Base-by-base conservation (phyloP, 2,113 vertebrate genomes). In the Ophiodon elongatus region DNA sequence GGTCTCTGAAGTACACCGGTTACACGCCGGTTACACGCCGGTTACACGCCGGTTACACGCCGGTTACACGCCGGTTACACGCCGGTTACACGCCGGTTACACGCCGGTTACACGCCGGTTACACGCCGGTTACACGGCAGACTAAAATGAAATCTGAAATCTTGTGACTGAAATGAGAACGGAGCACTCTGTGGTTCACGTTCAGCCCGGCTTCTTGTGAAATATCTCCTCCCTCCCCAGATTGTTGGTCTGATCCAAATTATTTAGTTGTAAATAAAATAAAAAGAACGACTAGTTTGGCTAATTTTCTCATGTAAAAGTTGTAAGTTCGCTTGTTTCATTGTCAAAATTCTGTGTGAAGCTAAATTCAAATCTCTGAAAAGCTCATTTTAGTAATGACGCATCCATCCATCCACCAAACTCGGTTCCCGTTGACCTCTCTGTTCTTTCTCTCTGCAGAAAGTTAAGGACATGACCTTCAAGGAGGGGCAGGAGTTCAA, bases 401-500 rank as follows among this genome's bases (percentile, higher is more conserved):
- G 11, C 41, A 29, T 15, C 56, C 56, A 29, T 52, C 47, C 50
- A 15, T 71, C 31, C 19, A 71, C 45, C 65, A 27, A 27, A 33
- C 47, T 21, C n/a, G 3, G 1, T 47, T 35, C 8, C 17, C 7
- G 23, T 50, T 2, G 56, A 31, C 1, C 31, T 59, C 31, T 75
- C 39, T 69, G 23, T 73, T n/a, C 4, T 5, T 41, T 68, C 35
- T 15, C 19, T 45, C n/a, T 39, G 31, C 79, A 96, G 95, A 89
- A 85, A 66, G 25, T 96, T 52, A 62, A 41, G 0, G 66, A 95
- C 81, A 94, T 96, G 94, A 43, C 90, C 41, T 92, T 96, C 80
- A 95, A 92, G 93, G 86, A 90, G 63, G 95, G 96, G n/a, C 69
- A 89, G 2, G 94, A 95, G 77, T 73, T 96, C 41, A 96, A 94